Base-by-base conservation (phyloP, 2,888 invertebrate species). In the Watsonalla cultraria region DNA sequence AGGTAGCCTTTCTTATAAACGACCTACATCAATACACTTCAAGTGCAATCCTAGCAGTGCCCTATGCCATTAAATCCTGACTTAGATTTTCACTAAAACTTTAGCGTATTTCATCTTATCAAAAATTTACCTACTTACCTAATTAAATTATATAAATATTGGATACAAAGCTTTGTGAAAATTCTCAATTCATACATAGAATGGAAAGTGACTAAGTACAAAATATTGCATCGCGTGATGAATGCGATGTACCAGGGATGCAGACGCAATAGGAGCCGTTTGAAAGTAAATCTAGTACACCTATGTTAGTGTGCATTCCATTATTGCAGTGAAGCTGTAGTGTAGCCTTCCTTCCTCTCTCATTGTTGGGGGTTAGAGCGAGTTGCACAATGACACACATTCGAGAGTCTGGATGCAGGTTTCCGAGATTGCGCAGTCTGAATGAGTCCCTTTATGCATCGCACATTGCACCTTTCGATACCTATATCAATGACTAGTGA, bases 181-280 rank as follows among this genome's bases (percentile, higher is more conserved):
- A 24, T 24, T 24, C 24, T 24, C 4, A 24, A 24, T 24, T 24
- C 24, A 24, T 24, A 4, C 1, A 24, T 24, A 24, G 24, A 24
- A 24, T 24, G 24, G 24, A 24, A 24, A n/a, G 45, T 11, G 13
- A 24, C 45, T 37, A 7, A 45, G 34, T 33, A 6, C 45, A 13
- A 45, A 46, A 51, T 24, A 52, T 48, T 57, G 64, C 66, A 61
- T 13, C 13, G 9, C 4, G 35, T 8, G 24, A 24, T 55, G 55
- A 55, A 60, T 52, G n/a, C 24, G 6, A 34, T 14, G 34, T 62
- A 66, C 62, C 37, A 66, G 64, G 66, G 51, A n/a, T 51, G 7
- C 55, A 64, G 9, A 57, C 0, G 24, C 7, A 7, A 7, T 6
- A 53, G n/a, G 56, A 57, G 53, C 51, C 39, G 11, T 11, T 11